Base-by-base conservation (phyloP, 1,140 invertebrate genomes). In the Pissodes strobi region DNA sequence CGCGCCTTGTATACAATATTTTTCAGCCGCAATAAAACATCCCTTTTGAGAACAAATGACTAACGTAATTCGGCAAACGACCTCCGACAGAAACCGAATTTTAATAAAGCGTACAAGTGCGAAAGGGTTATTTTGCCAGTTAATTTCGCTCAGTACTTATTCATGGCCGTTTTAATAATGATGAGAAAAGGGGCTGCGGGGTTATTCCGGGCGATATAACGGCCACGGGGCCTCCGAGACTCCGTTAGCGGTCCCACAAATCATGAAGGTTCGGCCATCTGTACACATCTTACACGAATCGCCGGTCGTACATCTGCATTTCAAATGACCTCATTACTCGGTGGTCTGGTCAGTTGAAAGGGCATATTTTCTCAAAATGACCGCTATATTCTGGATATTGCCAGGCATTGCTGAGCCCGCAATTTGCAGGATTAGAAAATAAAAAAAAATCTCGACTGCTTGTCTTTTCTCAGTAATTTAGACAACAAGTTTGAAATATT, bases 201-300 rank as follows among this genome's bases (percentile, higher is more conserved):
- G 18, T 30, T 49, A 41, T 46, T 37, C 30, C 41, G 37, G 55
- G 18, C 25, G 37, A 37, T 27, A 13, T 59, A 65, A 61, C 27
- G 43, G 25, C 58, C 48, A 60, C 55, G 45, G 61, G 43, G 55
- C 38, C 55, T 34, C 57, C 34, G 63, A 27, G 69, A 63, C 41
- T 71, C 72, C 69, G 69, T 70, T 72, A 69, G 69, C 64, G 71
- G 72, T 70, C 67, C 52, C 70, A 74, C 73, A 73, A 73, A 74
- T 74, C 73, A 73, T 72, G 69, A 69, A 65, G 57, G 64, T 63
- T 63, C 62, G 62, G 64, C 68, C 69, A 74, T 74, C 68, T 73
- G 64, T 74, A 74, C 64, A 74, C 73, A 72, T 74, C 73, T 70
- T 70, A 68, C 52, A 38, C 39, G 66, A 55, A 68, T 55, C 69